A percentile compares a stretch with the other conserved stretches of the same genome.
phyloP scores from a whole-genome alignment of 2,797 vertebrate genomes.

The Myoxocephalus aenaeus region DNA sequence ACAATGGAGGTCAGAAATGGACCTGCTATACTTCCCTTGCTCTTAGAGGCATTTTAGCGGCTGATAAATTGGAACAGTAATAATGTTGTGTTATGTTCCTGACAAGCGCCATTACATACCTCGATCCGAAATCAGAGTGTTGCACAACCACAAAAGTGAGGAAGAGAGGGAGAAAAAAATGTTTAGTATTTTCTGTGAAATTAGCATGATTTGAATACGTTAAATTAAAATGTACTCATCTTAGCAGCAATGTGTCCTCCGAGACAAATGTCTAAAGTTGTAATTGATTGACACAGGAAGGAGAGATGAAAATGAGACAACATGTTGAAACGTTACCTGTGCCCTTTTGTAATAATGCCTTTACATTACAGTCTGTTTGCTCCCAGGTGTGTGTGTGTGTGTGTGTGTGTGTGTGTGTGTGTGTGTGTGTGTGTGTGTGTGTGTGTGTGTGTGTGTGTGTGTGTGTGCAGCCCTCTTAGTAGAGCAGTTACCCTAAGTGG shows the following conservation, averaged over 20 bases:
- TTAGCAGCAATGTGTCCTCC: background rate
- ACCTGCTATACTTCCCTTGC: conserved; percentile 10
- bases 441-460: background rate
- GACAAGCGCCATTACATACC: conserved; percentile 59
- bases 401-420: background rate
- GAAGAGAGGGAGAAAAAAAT: background rate
- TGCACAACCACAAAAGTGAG: conserved; percentile 8
- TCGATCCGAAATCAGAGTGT: conserved; percentile 20
- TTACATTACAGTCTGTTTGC: background rate
- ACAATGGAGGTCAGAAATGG: conserved; percentile 27
- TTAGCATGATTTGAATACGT: background rate
- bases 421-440: background rate
- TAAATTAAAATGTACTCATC: background rate
- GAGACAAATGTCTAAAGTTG: background rate
- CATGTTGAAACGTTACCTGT: background rate
- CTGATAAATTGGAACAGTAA: conserved; percentile 69
- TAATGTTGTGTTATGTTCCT: conserved; percentile 69
- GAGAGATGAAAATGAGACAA: background rate
- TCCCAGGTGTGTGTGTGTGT: background rate
- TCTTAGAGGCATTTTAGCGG: conserved; percentile 48
- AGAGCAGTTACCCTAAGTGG: conserved; percentile 53
- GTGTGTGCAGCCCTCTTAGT: conserved; percentile 36
- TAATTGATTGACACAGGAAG: conserved; percentile 1
- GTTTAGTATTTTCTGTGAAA: background rate
- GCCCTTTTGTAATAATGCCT: background rate